These are phyloP conservation scores for Phania funesta DNA, from an alignment of 2,888 invertebrate genomes.

Conservation along the genomic window DNA sequence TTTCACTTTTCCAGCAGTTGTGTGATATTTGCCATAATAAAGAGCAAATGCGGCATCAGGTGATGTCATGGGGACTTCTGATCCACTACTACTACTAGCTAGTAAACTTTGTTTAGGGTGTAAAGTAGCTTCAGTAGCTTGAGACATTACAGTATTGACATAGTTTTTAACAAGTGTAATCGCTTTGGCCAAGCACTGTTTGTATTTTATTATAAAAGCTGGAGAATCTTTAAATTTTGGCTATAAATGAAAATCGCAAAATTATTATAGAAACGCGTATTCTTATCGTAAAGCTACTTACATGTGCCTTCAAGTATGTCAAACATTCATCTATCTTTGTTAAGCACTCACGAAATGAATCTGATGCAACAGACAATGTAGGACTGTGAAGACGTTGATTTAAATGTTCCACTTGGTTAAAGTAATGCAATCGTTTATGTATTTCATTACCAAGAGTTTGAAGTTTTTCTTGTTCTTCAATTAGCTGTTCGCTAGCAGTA, in stretches of 20 bases:
- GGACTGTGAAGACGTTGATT: constrained; percentile 90
- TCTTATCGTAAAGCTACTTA: constrained; percentile 80
- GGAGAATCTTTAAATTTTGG: constrained; percentile 92
- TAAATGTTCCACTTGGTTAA: constrained; percentile 90
- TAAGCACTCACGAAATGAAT: constrained; percentile 90
- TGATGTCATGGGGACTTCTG: constrained; percentile 75
- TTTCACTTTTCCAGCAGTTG: constrained; percentile 92
- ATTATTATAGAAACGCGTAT: constrained; percentile 65
- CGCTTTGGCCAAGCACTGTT: constrained; percentile 90
- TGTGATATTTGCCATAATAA: constrained; percentile 97
- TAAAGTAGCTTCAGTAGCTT: constrained; percentile 88
- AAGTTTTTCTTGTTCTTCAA: constrained; percentile 92
- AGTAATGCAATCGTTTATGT: constrained; percentile 89
- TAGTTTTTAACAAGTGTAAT: constrained; percentile 90
- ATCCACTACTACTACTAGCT: constrained; percentile 60
- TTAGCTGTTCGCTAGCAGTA: constrained; percentile 93
- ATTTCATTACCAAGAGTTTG: constrained; percentile 90
- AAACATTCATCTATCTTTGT: constrained; percentile 93
- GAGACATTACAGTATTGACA: constrained; percentile 87
- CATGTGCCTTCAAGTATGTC: constrained; percentile 90
- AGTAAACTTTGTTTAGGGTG: constrained; percentile 76
- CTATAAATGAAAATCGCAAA: constrained; percentile 78
- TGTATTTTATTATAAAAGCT: constrained; percentile 90
- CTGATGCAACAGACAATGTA: constrained; percentile 90
- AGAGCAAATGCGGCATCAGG: constrained; percentile 88